A percentile compares a stretch with the other conserved stretches of the same genome.
These are phyloP conservation scores for Tauraco hartlaubi DNA, from an alignment of 2,797 vertebrate genomes.

Conservation along the genomic window DNA sequence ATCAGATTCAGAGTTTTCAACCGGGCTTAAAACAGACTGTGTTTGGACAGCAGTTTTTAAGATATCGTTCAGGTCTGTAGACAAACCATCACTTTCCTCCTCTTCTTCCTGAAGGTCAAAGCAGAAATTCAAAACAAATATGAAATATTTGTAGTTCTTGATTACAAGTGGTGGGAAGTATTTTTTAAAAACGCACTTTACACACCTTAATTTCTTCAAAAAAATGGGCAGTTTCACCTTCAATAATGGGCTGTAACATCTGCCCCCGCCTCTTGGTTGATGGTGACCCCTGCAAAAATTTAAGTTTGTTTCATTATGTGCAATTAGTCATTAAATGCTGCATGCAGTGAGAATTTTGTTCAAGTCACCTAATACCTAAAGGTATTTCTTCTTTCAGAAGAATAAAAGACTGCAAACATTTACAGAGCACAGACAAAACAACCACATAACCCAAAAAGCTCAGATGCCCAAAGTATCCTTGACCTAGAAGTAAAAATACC, in stretches of 20 bases:
- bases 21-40: constrained; percentile 74
- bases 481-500: background rate
- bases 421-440: background rate
- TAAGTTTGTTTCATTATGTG: background rate
- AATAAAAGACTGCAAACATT: background rate
- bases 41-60: constrained; percentile 82
- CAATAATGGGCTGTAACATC: constrained; percentile 96
- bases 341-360: background rate
- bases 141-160: background rate
- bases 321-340: background rate
- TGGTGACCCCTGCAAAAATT: constrained; percentile 88
- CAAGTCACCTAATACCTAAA: background rate
- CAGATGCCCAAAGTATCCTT: background rate
- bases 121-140: background rate
- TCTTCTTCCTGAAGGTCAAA: constrained; percentile 82
- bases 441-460: background rate
- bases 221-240: constrained; percentile 97
- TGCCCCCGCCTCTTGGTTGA: constrained; percentile 94
- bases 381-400: background rate
- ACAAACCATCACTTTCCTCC: constrained; percentile 85
- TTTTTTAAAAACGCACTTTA: background rate
- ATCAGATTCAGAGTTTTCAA: constrained; percentile 83
- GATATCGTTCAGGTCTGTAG: constrained; percentile 87
- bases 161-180: background rate
- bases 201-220: constrained; percentile 95